These are phyloP conservation scores for Lepidochitona cinerea DNA, from an alignment of 2,888 invertebrate species.

Conservation along the genomic window DNA sequence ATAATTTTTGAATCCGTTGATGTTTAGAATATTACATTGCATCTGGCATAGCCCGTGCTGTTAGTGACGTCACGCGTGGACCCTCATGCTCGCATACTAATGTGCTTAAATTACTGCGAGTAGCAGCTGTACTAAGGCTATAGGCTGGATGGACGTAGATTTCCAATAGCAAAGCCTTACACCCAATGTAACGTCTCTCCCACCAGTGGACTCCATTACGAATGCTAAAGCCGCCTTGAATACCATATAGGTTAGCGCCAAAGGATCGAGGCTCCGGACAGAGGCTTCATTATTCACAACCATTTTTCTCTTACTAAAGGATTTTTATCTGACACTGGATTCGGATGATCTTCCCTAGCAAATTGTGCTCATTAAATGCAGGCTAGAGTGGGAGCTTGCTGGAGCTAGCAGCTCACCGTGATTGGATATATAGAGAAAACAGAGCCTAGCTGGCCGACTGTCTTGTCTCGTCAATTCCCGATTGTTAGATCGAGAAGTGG, in stretches of 20 bases:
- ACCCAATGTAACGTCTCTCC: no score
- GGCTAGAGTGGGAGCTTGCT: background rate
- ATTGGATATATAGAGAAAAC: background rate
- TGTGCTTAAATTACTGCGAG: slow-evolving; percentile 2
- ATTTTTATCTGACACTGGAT: background rate
- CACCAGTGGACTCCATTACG: background rate
- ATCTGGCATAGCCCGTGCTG: slow-evolving; percentile 49
- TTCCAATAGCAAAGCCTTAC: no score
- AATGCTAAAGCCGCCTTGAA: background rate
- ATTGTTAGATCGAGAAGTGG: slow-evolving; percentile 20
- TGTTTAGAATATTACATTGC: slow-evolving; percentile 7
- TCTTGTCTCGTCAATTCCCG: slow-evolving; percentile 22
- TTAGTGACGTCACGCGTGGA: slow-evolving; percentile 54
- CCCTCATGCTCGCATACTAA: slow-evolving; percentile 26
- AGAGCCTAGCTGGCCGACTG: background rate
- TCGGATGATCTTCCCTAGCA: background rate
- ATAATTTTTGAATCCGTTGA: slow-evolving; percentile 2
- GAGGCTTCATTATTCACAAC: no score
- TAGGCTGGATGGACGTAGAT: background rate
- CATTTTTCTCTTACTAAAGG: background rate
- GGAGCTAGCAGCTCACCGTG: background rate
- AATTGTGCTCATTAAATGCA: background rate
- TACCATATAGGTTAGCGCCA: slow-evolving; percentile 4
- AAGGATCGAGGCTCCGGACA: no score
- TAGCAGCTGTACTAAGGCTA: background rate